These are phyloP conservation scores for Mastomys coucha DNA, from an alignment of 2,113 vertebrate species.

Conservation along the genomic window DNA sequence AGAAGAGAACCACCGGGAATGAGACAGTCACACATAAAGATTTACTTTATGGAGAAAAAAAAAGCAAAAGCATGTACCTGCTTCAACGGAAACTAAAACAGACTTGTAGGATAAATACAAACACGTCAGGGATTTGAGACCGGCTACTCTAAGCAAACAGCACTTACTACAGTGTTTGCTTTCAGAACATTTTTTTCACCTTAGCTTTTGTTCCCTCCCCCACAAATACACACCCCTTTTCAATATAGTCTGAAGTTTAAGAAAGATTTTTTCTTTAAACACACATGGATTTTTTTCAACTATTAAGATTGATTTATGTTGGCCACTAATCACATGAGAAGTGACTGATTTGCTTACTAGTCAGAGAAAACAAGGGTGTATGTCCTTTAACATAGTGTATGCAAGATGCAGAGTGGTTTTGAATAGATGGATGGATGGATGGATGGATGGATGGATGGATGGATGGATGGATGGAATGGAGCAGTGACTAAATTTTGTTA, in stretches of 20 bases:
- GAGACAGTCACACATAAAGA: conserved; percentile 30
- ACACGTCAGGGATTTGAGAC: neutral
- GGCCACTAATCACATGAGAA: neutral
- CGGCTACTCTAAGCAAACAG: neutral
- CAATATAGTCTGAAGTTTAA: neutral
- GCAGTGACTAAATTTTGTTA: neutral
- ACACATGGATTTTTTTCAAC: neutral
- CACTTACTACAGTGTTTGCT: neutral
- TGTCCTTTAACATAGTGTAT: neutral
- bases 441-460: neutral
- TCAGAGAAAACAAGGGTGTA: neutral
- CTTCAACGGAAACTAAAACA: neutral
- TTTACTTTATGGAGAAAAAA: neutral
- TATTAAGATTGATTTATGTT: neutral
- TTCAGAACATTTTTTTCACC: neutral
- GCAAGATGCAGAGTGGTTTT: neutral
- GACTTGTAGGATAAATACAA: neutral
- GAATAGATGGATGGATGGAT: neutral
- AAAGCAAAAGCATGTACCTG: neutral
- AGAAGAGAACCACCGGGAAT: neutral
- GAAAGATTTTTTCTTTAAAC: conserved; percentile 47
- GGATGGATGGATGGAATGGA: neutral
- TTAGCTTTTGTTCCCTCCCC: neutral
- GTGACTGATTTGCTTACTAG: neutral
- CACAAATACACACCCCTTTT: neutral